These are phyloP conservation scores for Brienomyrus brachyistius DNA, from an alignment of 2,113 vertebrate species.

Conservation along the genomic window DNA sequence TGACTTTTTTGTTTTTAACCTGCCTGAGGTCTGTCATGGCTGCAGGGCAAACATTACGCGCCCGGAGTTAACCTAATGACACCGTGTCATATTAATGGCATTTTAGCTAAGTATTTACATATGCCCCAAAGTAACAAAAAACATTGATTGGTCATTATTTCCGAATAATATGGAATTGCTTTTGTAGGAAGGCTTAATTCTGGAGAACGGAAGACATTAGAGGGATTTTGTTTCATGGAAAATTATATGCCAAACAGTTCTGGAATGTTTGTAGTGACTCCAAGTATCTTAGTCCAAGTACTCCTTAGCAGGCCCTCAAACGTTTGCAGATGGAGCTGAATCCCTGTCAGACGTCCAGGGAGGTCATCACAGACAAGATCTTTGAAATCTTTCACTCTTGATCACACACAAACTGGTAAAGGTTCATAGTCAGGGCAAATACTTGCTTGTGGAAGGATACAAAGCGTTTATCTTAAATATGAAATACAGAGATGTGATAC, in stretches of 20 bases:
- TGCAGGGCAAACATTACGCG: conserved; percentile 32
- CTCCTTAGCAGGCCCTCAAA: conserved; percentile 42
- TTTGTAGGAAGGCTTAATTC: conserved; percentile 47
- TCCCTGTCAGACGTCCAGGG: conserved; percentile 40
- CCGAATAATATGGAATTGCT: conserved; percentile 41
- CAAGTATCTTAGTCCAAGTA: conserved; percentile 40
- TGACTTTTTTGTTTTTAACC: conserved; percentile 32
- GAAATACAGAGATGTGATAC: neutral
- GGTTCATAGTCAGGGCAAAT: conserved; percentile 9
- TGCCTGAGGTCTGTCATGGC: conserved; percentile 48
- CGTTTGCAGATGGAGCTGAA: conserved; percentile 54
- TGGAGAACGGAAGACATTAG: conserved; percentile 52
- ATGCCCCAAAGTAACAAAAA: conserved; percentile 37
- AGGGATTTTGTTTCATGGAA: conserved; percentile 50
- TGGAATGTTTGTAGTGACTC: conserved; percentile 51
- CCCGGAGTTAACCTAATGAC: conserved; percentile 46
- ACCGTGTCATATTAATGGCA: conserved; percentile 39
- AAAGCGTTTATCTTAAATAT: neutral
- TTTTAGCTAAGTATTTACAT: conserved; percentile 52
- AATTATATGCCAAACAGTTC: conserved; percentile 52
- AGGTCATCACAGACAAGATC: conserved; percentile 42
- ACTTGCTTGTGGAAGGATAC: neutral
- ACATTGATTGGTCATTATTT: conserved; percentile 40
- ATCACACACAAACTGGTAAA: conserved; percentile 26
- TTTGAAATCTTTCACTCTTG: conserved; percentile 31